Evolutionary conservation across 2,888 invertebrate species (phyloP).

Genomic region (Ptilodon capucinus): DNA sequence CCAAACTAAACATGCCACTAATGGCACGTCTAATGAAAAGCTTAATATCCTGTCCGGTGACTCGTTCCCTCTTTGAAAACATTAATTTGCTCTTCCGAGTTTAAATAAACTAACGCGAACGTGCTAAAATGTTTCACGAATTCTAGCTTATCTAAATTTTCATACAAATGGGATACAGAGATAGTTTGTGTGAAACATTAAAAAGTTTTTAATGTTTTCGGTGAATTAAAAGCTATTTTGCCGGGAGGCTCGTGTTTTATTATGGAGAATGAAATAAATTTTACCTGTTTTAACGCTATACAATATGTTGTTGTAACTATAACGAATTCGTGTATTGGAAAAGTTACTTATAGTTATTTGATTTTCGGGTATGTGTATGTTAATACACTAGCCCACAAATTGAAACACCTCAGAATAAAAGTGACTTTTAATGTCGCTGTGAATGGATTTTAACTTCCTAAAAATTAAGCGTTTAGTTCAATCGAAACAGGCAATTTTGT

Average conservation of each 20-base stretch:
- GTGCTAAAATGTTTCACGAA: slow-evolving; percentile 29
- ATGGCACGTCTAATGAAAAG: slow-evolving; percentile 60
- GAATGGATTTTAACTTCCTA: no score
- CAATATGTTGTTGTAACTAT: no score
- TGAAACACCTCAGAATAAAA: no score
- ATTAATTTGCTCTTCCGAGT: slow-evolving; percentile 63
- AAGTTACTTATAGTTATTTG: no score
- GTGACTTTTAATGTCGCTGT: no score
- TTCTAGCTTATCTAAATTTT: slow-evolving; percentile 7
- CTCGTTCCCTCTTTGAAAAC: slow-evolving; percentile 56
- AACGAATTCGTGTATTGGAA: no score
- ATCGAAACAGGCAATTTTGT: no score
- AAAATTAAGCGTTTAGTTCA: no score
- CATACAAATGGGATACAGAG: background rate
- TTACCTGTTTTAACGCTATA: background rate
- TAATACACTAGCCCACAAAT: no score
- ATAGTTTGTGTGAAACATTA: background rate
- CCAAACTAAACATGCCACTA: slow-evolving; percentile 39
- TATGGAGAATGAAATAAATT: background rate
- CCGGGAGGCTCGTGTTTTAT: background rate
- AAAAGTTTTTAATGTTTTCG: background rate
- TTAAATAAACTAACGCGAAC: slow-evolving; percentile 54
- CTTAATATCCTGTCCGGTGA: slow-evolving; percentile 60
- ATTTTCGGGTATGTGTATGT: no score
- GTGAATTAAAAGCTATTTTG: slow-evolving; percentile 8